phyloP scores from a whole-genome alignment of 1,140 invertebrate genomes.

The Bombus breviceps region DNA sequence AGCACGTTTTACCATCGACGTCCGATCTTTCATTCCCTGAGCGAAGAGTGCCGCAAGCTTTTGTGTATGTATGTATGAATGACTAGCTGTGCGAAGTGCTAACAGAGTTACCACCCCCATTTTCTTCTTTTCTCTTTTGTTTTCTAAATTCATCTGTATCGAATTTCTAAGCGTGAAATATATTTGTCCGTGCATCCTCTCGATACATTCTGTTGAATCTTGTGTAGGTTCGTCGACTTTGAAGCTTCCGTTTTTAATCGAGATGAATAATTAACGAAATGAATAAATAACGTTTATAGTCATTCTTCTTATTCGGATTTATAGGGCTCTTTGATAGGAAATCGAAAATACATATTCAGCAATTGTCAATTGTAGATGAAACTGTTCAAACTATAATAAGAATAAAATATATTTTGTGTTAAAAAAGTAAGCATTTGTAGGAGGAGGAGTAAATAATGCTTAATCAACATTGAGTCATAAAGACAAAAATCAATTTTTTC shows the following conservation, averaged over 20 bases:
- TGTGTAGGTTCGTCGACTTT: not conserved
- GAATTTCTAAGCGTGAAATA: not conserved
- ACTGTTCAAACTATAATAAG: no score
- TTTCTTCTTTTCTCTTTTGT: constrained; percentile 14
- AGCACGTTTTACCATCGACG: constrained; percentile 67
- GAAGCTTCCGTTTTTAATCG: not conserved
- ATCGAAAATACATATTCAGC: no score
- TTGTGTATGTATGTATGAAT: constrained; percentile 58
- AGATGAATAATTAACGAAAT: not conserved
- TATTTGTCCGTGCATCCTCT: not conserved
- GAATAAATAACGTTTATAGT: no score
- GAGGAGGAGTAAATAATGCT: no score
- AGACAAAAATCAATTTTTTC: no score
- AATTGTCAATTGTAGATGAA: no score
- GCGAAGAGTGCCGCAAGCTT: constrained; percentile 50
- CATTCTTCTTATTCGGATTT: no score
- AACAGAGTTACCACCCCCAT: constrained; percentile 15
- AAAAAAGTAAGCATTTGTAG: no score
- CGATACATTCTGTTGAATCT: no score
- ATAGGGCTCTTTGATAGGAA: no score
- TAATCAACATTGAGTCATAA: no score
- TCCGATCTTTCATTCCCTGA: constrained; percentile 67
- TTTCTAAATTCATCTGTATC: constrained; percentile 33
- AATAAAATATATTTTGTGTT: no score
- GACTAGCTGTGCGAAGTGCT: constrained; percentile 21